A percentile compares a stretch with the other conserved stretches of the same genome.
Evolutionary conservation across 1,140 invertebrate species (phyloP).

Genomic region (Drosophila varians): DNA sequence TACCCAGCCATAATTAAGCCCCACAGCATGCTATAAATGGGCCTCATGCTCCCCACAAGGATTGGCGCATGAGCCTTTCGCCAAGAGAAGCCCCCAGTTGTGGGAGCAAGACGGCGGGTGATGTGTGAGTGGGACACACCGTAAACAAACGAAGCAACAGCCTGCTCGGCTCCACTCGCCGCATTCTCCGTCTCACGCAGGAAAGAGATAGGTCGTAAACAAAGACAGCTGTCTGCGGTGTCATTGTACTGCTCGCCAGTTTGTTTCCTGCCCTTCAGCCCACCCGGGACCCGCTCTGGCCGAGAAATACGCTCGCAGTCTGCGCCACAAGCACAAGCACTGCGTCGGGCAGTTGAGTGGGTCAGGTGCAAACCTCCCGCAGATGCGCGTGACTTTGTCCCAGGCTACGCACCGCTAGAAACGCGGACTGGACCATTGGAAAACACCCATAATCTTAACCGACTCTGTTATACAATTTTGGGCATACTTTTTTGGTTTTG

Average conservation of each 20-base stretch:
- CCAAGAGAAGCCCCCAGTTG: constrained; percentile 15
- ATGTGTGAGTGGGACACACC: constrained; percentile 69
- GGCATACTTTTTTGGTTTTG: too few relatives aligned
- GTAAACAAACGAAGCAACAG: constrained; percentile 73
- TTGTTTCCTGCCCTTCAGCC: neutral
- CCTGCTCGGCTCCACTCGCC: constrained; percentile 11
- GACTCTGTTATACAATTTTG: too few relatives aligned
- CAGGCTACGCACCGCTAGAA: neutral
- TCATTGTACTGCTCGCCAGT: constrained; percentile 66
- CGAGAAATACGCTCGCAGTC: constrained; percentile 28
- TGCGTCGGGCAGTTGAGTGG: constrained; percentile 44
- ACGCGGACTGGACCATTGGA: too few relatives aligned
- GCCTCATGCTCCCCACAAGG: too few relatives aligned
- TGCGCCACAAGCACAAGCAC: constrained; percentile 16
- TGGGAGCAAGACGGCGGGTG: neutral
- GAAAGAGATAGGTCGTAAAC: constrained; percentile 80
- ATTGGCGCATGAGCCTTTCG: constrained; percentile 32
- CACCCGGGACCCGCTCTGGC: neutral
- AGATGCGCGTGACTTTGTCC: constrained; percentile 61
- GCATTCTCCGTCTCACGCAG: constrained; percentile 57
- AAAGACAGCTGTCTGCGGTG: constrained; percentile 79
- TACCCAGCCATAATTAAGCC: neutral
- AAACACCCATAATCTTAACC: too few relatives aligned
- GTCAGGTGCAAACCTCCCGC: constrained; percentile 63
- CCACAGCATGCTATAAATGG: neutral